phyloP scores from a whole-genome alignment of 2,113 vertebrate species.

The Panthera uncia region DNA sequence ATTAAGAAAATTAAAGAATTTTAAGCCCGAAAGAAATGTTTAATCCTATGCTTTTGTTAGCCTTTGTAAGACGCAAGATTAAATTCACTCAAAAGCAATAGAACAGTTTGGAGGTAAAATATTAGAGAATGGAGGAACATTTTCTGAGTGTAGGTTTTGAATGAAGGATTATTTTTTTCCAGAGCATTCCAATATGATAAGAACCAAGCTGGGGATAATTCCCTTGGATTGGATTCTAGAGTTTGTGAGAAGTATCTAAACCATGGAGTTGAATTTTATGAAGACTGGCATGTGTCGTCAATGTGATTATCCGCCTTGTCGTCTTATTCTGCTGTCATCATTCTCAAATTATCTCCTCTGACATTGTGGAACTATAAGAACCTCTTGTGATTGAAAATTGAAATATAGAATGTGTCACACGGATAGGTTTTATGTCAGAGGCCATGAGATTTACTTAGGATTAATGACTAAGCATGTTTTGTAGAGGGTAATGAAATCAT shows the following conservation, averaged over 20 bases:
- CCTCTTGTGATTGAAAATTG: constrained; percentile 6
- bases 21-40: not conserved
- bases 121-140: not conserved
- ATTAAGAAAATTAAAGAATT: constrained; percentile 39
- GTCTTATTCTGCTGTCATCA: not conserved
- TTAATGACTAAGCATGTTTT: constrained; percentile 24
- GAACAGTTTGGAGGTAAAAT: not conserved
- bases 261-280: not conserved
- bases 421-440: constrained; percentile 6
- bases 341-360: constrained; percentile 13
- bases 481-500: not conserved
- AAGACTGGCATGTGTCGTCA: not conserved
- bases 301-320: not conserved
- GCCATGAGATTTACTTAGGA: not conserved
- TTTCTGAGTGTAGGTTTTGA: constrained; percentile 32
- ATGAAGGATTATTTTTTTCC: not conserved
- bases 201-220: not conserved
- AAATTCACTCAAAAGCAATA: not conserved
- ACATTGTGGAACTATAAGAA: not conserved
- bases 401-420: not conserved
- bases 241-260: not conserved
- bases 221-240: not conserved
- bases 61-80: not conserved
- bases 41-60: not conserved
- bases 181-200: not conserved